A percentile compares a stretch with the other conserved stretches of the same genome.
phyloP scores from a whole-genome alignment of 1,140 invertebrate genomes.

The Eriosoma lanigerum region DNA sequence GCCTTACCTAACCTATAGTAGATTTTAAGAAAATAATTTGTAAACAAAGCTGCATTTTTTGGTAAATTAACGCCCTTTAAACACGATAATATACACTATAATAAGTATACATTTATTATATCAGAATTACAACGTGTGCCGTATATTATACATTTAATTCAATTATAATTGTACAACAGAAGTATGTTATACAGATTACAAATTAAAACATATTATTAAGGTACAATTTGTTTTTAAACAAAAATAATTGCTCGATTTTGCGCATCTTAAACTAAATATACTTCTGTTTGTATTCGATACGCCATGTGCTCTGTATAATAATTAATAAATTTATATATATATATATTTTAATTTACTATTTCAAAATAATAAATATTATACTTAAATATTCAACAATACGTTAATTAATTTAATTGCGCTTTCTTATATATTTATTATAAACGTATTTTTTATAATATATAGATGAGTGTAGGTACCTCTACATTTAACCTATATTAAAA shows the following conservation, averaged over 20 bases:
- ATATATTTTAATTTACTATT: too few species aligned
- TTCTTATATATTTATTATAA: neutral
- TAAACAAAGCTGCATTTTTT: too few species aligned
- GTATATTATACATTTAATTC: too few species aligned
- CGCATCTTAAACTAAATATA: neutral
- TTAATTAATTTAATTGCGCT: neutral
- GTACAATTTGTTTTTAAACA: neutral
- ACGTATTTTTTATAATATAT: too few species aligned
- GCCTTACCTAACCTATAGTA: too few species aligned
- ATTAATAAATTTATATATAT: too few species aligned
- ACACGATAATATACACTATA: neutral
- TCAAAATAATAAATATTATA: neutral
- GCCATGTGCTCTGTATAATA: neutral
- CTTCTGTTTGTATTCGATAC: neutral
- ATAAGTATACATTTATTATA: neutral
- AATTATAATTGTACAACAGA: neutral
- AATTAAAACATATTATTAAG: neutral
- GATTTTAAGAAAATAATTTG: too few species aligned
- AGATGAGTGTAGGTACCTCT: too few species aligned
- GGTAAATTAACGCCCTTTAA: neutral
- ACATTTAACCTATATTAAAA: too few species aligned
- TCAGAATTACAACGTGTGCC: neutral
- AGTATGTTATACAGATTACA: neutral
- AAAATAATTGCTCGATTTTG: slow-evolving; percentile 10
- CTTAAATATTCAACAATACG: neutral